Evolutionary conservation across 1,140 invertebrate genomes (phyloP).

Genomic region (Neotoxoptera formosana): DNA sequence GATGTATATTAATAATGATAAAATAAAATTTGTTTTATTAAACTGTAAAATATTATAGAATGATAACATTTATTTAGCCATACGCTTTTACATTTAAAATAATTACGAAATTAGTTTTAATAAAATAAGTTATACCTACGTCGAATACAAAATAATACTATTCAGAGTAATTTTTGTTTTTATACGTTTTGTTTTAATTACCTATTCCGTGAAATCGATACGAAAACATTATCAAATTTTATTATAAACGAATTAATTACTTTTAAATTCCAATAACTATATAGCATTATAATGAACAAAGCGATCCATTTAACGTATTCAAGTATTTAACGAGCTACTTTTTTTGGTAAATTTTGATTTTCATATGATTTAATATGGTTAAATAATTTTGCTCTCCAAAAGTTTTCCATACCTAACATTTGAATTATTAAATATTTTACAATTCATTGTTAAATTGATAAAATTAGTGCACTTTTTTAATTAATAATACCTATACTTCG

Average conservation of each 20-base stretch:
- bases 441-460: not conserved
- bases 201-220: not conserved
- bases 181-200: not conserved
- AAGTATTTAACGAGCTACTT: not conserved
- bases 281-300: not conserved
- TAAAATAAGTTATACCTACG: not conserved
- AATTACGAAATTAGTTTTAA: not conserved
- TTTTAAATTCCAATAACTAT: not conserved
- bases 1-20: too few relatives aligned
- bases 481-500: not conserved
- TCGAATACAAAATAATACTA: not conserved
- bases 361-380: not conserved
- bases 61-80: not conserved
- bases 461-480: not conserved
- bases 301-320: not conserved
- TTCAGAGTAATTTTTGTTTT: not conserved
- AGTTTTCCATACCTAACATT: not conserved
- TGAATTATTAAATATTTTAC: not conserved
- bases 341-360: not conserved
- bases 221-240: not conserved
- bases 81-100: not conserved
- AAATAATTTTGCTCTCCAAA: not conserved
- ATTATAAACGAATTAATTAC: not conserved
- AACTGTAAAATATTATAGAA: too few relatives aligned
- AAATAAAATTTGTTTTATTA: too few relatives aligned